Conservation (phyloP, 2,888 invertebrate species). For the Clostera curtula region DNA sequence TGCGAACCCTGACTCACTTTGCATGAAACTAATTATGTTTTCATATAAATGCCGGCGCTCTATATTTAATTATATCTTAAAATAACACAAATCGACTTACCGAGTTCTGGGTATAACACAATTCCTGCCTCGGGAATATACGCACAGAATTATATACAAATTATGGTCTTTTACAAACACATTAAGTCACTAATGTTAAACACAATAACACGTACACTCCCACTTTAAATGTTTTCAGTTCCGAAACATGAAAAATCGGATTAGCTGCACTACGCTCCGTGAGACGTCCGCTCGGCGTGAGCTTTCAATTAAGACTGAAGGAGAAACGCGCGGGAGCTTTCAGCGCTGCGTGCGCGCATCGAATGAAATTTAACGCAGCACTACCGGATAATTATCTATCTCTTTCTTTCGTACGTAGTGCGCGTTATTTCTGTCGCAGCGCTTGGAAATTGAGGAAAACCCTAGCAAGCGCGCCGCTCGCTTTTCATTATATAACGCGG, state of each 20-base stretch:
- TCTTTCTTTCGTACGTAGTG: conserved; percentile 24
- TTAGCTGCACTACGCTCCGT: conserved; percentile 21
- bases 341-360: conserved; percentile 58
- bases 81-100: conserved; percentile 66
- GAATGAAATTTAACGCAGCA: conserved; percentile 16
- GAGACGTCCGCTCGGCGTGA: conserved; percentile 37
- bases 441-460: conserved; percentile 56
- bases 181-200: conserved; percentile 28
- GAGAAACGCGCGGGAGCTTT: conserved; percentile 43
- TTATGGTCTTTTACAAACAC: conserved; percentile 19
- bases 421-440: conserved; percentile 26
- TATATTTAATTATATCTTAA: conserved; percentile 70
- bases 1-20: conserved; percentile 43
- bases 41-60: conserved; percentile 54
- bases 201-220: conserved; percentile 43
- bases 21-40: conserved; percentile 65
- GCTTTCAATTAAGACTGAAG: conserved; percentile 59
- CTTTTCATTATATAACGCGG: conserved; percentile 46
- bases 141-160: conserved; percentile 23
- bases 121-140: conserved; percentile 36
- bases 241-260: conserved; percentile 26
- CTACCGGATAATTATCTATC: conserved; percentile 25
- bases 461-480: conserved; percentile 30
- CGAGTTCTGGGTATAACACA: conserved; percentile 49
- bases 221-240: conserved; percentile 32